Base-by-base conservation (phyloP, 2,888 invertebrate genomes). In the Anagyrus pseudococci region DNA sequence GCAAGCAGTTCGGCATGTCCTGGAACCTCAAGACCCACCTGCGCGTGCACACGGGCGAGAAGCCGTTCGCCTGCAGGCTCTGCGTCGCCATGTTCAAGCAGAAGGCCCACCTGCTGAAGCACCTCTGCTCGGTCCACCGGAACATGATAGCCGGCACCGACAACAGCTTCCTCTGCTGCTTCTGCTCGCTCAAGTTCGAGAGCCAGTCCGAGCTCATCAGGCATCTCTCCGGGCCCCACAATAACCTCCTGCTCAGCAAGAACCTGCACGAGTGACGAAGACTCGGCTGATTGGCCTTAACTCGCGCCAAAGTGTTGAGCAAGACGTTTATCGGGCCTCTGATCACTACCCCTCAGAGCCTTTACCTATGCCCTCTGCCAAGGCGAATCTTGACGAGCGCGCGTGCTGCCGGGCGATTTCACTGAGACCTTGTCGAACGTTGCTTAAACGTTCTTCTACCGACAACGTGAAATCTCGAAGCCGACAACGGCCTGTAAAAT, bases 51-150 rank as follows among this genome's bases (percentile, higher is more conserved):
- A 94, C 93, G 0, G 93, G 93, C 63, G 93, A 94, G 73, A 94
- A 93, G 78, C 93, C 93, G 0, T 94, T 94, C 77, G 93, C 93
- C 70, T 94, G 93, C 84, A 86, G 93, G 72, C 85, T 93, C 49
- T 94, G 93, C 77, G 92, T 93, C 63, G 93, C 93, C 59, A 94
- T 93, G 93, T 94, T 94, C 81, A 94, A 94, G 82, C 93, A 94
- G 76, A 94, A 94, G 79, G 93, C 93, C 6, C 93, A 94, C 79
- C 84, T 94, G 71, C 82, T 94, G 64, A 94, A 93, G 83, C 93
- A 94, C 77, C 85, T 94, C 76, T 93, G 93, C 82, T 93, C 93
- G 68, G 93, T 94, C 66, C 93, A 94, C 84, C 87, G 93, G 70
- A 92, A 92, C 80, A 92, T 93, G 67, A 93, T 93, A 81, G 92